Percentiles rank a stretch among this genome's conserved stretches.
These are phyloP conservation scores for Embiotoca jacksoni DNA, from an alignment of 2,113 vertebrate genomes.

Conservation along the genomic window DNA sequence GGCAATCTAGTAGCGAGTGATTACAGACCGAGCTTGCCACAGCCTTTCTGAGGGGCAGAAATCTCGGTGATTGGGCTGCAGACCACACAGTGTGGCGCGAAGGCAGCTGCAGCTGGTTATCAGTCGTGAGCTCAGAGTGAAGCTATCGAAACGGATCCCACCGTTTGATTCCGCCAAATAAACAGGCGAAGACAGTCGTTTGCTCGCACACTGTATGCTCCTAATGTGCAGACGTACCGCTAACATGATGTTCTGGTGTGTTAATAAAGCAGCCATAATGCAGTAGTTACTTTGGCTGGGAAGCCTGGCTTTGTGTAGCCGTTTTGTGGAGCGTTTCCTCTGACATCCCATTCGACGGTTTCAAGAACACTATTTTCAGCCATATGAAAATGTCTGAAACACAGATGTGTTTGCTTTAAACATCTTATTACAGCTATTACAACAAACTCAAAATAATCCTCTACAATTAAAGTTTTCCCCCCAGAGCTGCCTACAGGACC, in stretches of 20 bases:
- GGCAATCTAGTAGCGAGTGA: slow-evolving; percentile 45
- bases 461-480: not conserved
- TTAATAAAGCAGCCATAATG: not conserved
- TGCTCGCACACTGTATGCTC: not conserved
- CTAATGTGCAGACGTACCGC: not conserved
- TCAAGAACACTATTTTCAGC: slow-evolving; percentile 40
- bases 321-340: slow-evolving; percentile 25
- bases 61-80: slow-evolving; percentile 66
- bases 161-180: not conserved
- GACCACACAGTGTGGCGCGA: slow-evolving; percentile 54
- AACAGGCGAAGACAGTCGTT: not conserved
- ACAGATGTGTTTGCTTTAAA: slow-evolving; percentile 34
- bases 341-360: slow-evolving; percentile 21
- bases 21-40: slow-evolving; percentile 53
- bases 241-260: not conserved
- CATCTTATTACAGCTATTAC: not conserved
- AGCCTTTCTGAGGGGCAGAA: slow-evolving; percentile 62
- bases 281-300: not conserved
- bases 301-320: not conserved
- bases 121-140: slow-evolving; percentile 21
- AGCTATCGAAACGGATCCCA: slow-evolving; percentile 40
- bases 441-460: slow-evolving; percentile 12
- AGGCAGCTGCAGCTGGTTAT: slow-evolving; percentile 76
- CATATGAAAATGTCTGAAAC: slow-evolving; percentile 40
- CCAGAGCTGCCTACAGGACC: not conserved